Percentiles rank a stretch among this genome's conserved stretches.
Evolutionary conservation across 2,888 invertebrate species (phyloP).

Genomic region (Agrochola circellaris): DNA sequence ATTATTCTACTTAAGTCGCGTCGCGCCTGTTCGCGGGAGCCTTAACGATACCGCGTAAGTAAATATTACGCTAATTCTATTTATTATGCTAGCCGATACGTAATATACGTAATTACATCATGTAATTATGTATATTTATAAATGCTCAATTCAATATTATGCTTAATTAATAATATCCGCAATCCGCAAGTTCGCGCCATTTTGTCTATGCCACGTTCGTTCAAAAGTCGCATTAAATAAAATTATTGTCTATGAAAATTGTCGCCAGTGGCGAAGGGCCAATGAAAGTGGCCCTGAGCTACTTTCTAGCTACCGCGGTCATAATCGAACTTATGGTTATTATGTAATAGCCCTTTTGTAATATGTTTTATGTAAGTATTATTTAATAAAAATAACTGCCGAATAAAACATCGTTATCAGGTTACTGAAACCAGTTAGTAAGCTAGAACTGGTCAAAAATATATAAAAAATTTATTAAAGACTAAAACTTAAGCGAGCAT

Average conservation of each 20-base stretch:
- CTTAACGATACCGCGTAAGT: not conserved
- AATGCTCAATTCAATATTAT: conserved; percentile 8
- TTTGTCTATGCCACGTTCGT: not conserved
- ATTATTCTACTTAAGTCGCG: no score
- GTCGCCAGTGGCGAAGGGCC: conserved; percentile 40
- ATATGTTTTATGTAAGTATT: conserved; percentile 11
- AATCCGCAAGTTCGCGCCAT: conserved; percentile 2
- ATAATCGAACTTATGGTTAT: conserved; percentile 45
- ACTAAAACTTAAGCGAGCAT: not conserved
- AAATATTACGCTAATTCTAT: conserved; percentile 18
- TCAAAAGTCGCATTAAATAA: not conserved
- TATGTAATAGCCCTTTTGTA: conserved; percentile 55
- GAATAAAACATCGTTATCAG: not conserved
- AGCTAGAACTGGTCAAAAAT: not conserved
- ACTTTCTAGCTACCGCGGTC: conserved; percentile 53
- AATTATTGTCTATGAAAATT: conserved; percentile 2
- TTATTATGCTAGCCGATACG: not conserved
- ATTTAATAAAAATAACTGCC: not conserved
- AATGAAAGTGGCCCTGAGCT: conserved; percentile 53
- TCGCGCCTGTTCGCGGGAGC: no score
- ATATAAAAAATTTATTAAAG: not conserved
- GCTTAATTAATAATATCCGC: no score
- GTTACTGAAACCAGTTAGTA: not conserved
- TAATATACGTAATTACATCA: not conserved
- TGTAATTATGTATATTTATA: conserved; percentile 5